A percentile compares a stretch with the other conserved stretches of the same genome.
Evolutionary conservation across 2,797 vertebrate genomes (phyloP).

Genomic region (Sciaenops ocellatus): DNA sequence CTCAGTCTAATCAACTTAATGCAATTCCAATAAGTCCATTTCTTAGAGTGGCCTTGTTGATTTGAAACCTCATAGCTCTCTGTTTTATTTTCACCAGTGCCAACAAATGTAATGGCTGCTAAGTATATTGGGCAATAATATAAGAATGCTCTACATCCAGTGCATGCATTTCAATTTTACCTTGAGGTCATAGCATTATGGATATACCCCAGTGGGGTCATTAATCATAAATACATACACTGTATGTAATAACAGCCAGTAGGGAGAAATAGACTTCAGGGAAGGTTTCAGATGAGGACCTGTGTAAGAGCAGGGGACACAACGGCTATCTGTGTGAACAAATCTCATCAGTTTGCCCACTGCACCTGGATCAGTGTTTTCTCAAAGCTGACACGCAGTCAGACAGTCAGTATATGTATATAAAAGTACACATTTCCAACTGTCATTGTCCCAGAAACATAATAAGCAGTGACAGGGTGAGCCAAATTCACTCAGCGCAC

Average conservation of each 20-base stretch:
- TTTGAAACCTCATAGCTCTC: constrained; percentile 76
- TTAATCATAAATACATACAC: constrained; percentile 80
- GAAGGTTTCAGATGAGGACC: constrained; percentile 59
- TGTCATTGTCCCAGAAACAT: constrained; percentile 63
- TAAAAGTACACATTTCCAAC: constrained; percentile 47
- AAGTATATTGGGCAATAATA: constrained; percentile 85
- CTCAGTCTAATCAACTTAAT: constrained; percentile 83
- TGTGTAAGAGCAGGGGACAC: constrained; percentile 49
- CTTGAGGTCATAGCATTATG: constrained; percentile 79
- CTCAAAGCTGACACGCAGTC: constrained; percentile 29
- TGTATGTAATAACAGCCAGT: constrained; percentile 74
- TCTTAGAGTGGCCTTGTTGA: constrained; percentile 82
- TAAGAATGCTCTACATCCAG: constrained; percentile 79
- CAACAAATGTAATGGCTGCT: constrained; percentile 83
- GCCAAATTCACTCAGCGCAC: constrained; percentile 48
- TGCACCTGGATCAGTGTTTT: constrained; percentile 61
- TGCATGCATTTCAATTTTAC: constrained; percentile 84
- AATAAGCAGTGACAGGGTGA: constrained; percentile 64
- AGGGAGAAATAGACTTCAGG: constrained; percentile 56
- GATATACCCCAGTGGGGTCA: constrained; percentile 74
- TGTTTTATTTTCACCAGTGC: constrained; percentile 80
- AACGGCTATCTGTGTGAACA: constrained; percentile 57
- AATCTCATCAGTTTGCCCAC: constrained; percentile 55
- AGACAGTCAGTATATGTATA: constrained; percentile 30
- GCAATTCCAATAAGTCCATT: constrained; percentile 84